Evolutionary conservation across 2,113 vertebrate species (phyloP).

Genomic region (Silurus meridionalis): DNA sequence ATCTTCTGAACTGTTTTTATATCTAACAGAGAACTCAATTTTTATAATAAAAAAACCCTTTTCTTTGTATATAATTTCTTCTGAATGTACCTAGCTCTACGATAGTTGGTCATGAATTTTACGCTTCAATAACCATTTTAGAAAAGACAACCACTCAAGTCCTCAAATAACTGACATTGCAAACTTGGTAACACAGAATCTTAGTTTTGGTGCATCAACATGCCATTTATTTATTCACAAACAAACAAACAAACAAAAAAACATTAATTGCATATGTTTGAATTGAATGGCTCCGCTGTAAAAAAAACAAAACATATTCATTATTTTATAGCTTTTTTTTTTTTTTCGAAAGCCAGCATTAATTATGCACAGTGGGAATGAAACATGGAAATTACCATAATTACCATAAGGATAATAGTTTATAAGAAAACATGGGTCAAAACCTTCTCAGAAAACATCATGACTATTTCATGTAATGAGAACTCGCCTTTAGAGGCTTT

Average conservation of each 20-base stretch:
- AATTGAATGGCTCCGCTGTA: not conserved
- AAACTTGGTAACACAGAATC: not conserved
- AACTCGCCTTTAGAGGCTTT: not conserved
- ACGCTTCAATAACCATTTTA: not conserved
- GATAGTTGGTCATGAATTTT: not conserved
- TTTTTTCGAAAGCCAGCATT: not conserved
- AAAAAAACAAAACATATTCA: not conserved
- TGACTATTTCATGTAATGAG: not conserved
- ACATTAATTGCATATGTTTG: not conserved
- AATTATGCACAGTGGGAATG: not conserved
- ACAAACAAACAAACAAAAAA: not conserved
- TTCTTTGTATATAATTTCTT: not conserved
- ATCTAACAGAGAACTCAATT: not conserved
- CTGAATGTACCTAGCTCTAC: not conserved
- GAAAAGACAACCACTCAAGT: not conserved
- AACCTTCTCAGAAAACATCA: not conserved
- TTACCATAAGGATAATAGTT: too few species aligned
- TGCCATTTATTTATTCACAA: not conserved
- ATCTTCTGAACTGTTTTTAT: not conserved
- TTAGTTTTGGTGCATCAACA: not conserved
- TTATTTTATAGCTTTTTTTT: not conserved
- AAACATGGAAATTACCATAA: not conserved
- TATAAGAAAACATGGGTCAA: not conserved
- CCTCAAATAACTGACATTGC: not conserved
- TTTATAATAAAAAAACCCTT: not conserved